Conservation (phyloP, 2,113 vertebrate species). For the Alligator sinensis region DNA sequence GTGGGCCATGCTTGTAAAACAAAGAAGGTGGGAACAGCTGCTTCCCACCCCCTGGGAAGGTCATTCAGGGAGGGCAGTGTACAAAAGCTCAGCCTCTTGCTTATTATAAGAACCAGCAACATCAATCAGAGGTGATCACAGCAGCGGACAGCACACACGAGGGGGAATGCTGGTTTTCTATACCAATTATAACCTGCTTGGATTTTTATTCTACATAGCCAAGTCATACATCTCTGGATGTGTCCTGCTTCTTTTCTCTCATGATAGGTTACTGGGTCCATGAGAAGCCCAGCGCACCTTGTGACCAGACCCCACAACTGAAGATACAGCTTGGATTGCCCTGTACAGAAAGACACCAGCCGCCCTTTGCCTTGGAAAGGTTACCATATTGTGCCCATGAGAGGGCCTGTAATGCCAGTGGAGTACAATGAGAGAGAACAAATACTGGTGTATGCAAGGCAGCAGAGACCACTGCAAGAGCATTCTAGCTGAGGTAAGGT, state of each 20-base stretch:
- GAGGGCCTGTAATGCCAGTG: too few species aligned
- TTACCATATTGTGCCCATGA: too few species aligned
- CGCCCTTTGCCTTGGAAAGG: too few species aligned
- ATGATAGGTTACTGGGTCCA: background rate
- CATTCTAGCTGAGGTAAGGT: too few species aligned
- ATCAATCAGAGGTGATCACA: fast-evolving
- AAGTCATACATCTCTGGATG: background rate
- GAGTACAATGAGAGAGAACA: too few species aligned
- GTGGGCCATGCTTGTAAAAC: fast-evolving
- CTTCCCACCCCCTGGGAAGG: background rate
- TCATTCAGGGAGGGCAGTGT: fast-evolving
- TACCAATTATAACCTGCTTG: background rate
- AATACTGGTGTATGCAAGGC: background rate
- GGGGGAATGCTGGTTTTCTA: background rate
- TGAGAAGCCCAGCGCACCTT: background rate
- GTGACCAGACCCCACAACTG: too few species aligned
- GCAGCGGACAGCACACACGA: background rate
- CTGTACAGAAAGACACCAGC: too few species aligned
- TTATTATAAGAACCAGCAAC: slow-evolving; percentile 53
- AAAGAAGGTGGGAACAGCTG: background rate
- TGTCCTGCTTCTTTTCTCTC: background rate
- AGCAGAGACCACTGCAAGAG: background rate
- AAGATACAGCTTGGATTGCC: too few species aligned
- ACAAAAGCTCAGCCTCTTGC: background rate
- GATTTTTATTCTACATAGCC: background rate